Base-by-base conservation (phyloP, 2,888 invertebrate genomes). In the Boloria selene region DNA sequence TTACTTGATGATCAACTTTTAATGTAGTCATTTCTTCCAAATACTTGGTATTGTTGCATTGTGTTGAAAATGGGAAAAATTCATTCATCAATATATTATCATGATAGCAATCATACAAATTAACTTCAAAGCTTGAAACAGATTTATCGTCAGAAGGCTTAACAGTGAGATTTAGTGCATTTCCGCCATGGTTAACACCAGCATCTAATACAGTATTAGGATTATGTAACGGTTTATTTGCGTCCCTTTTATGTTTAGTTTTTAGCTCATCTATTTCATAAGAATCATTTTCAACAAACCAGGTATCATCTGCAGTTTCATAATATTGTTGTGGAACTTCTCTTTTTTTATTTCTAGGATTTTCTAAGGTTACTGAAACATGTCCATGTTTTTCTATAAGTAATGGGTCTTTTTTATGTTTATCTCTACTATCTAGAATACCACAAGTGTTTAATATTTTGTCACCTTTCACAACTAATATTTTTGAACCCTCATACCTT, bases 71-170 rank as follows among this genome's bases (percentile, higher is more conserved):
- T 13, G 95, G 93, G 76, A 97, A 96, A 72, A 94, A 93, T 77
- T 95, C 93, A 16, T 95, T 94, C 62, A 96, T 88, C n/a, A 97
- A 82, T 70, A 96, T 95, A 71, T 95, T 94, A 0, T 96, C 95
- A 73, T 95, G 94, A 76, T 96, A 97, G 80, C 97, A 97, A 56
- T 94, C 93, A 65, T 96, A 88, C 44, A 97, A 87, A 69, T 94
- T 95, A 64, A 94, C 95, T 87, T 97, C 97, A 83, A 97, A 97
- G 83, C 97, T 97, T 0, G 97, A 97, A n/a, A 95, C 93, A 6
- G 96, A 95, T 64, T 93, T 94, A 64, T 95, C 95, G 67, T 93
- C 93, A 7, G 88, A 80, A 17, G 74, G 73, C 5, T 86, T 82
- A 49, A 88, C 82, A 0, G 94, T 93, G 61, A 86, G 87, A 76